phyloP scores from a whole-genome alignment of 2,888 invertebrate genomes.

The Chloroclystis v-ata region DNA sequence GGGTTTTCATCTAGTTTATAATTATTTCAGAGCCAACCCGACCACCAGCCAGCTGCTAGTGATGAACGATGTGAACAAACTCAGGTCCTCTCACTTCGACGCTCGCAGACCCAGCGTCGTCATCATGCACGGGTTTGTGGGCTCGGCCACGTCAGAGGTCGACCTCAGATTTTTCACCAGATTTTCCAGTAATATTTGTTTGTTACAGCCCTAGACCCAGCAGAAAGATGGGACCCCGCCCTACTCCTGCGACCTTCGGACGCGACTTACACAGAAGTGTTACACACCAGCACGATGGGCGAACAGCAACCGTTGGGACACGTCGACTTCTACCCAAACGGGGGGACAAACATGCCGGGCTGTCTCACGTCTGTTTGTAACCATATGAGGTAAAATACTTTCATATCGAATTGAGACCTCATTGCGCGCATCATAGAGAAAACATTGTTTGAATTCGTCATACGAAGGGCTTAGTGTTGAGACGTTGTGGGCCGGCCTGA shows the following conservation, averaged over 20 bases:
- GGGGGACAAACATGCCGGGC: slow-evolving; percentile 40
- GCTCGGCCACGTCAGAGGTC: slow-evolving; percentile 30
- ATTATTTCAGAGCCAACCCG: slow-evolving; percentile 31
- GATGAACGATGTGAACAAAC: slow-evolving; percentile 22
- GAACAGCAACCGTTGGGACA: slow-evolving; percentile 31
- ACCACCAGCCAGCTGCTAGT: slow-evolving; percentile 39
- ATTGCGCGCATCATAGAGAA: not conserved
- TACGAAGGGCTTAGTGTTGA: not conserved
- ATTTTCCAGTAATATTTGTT: no score
- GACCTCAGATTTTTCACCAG: no score
- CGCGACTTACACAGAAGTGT: slow-evolving; percentile 42
- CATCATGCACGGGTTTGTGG: slow-evolving; percentile 41
- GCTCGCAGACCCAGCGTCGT: slow-evolving; percentile 28
- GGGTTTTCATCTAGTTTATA: not conserved
- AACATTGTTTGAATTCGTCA: not conserved
- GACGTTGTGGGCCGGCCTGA: slow-evolving; percentile 7
- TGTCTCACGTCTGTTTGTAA: slow-evolving; percentile 37
- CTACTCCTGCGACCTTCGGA: slow-evolving; percentile 35
- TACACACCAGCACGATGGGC: slow-evolving; percentile 45
- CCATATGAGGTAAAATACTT: slow-evolving; percentile 38
- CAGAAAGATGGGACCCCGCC: slow-evolving; percentile 36
- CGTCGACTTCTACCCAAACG: slow-evolving; percentile 49
- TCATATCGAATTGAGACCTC: no score
- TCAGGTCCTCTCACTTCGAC: slow-evolving; percentile 34
- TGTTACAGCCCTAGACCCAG: slow-evolving; percentile 48